Evolutionary conservation across 2,113 vertebrate species (phyloP).

Genomic region (Turdus rufiventris): DNA sequence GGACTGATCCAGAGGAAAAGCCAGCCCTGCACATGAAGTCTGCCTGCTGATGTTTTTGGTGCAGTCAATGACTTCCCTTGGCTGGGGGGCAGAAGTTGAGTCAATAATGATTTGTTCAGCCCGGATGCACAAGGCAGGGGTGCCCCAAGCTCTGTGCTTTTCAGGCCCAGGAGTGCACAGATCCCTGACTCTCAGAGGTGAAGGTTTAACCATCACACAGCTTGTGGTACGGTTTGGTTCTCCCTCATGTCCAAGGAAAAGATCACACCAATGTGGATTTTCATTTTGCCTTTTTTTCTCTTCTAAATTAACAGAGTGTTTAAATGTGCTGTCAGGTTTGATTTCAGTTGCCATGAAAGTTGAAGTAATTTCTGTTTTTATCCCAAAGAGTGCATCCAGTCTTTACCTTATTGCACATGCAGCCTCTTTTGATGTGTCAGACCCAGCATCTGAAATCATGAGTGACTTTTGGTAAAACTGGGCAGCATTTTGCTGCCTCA

Average conservation of each 20-base stretch:
- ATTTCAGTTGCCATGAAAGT: background rate
- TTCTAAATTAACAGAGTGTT: background rate
- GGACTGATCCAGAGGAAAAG: background rate
- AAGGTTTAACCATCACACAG: background rate
- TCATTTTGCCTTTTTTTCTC: background rate
- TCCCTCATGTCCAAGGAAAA: background rate
- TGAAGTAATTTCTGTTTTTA: background rate
- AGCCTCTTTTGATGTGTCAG: background rate
- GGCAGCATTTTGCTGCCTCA: rapidly evolving
- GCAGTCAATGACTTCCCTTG: background rate
- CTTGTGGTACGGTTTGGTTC: background rate
- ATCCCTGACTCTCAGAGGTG: background rate
- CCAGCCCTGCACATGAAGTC: background rate
- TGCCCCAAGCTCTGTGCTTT: background rate
- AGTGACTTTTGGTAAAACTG: background rate
- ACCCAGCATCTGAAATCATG: background rate
- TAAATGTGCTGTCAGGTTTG: background rate
- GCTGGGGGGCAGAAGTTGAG: background rate
- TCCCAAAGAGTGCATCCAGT: background rate
- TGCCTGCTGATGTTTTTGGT: background rate
- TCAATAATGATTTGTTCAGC: background rate
- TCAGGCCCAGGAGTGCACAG: background rate
- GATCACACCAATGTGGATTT: background rate
- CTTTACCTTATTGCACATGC: background rate
- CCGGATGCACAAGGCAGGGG: background rate